A percentile compares a stretch with the other conserved stretches of the same genome.
phyloP scores from a whole-genome alignment of 1,140 invertebrate species.

The Drosophila gunungcola region DNA sequence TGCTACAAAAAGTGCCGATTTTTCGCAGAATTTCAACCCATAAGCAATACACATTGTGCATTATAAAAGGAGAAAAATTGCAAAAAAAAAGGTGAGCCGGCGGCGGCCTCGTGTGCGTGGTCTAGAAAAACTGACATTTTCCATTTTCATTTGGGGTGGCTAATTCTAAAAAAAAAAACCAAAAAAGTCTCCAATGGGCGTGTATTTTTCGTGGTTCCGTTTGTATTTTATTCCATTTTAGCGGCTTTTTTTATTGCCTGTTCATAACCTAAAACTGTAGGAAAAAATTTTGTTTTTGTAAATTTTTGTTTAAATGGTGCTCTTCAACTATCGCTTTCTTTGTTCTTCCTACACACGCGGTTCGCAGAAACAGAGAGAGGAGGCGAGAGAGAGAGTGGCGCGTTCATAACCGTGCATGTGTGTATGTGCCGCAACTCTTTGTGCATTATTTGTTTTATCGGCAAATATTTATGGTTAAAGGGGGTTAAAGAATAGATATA shows the following conservation, averaged over 20 bases:
- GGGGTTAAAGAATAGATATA: not conserved
- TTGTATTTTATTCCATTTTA: slow-evolving; percentile 36
- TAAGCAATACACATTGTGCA: slow-evolving; percentile 45
- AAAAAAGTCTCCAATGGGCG: slow-evolving; percentile 14
- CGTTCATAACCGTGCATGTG: slow-evolving; percentile 44
- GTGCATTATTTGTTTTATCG: slow-evolving; percentile 42
- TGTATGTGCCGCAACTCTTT: slow-evolving; percentile 33
- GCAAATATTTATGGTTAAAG: slow-evolving; percentile 15
- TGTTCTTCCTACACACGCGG: slow-evolving; percentile 72
- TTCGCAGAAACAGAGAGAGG: slow-evolving; percentile 30
- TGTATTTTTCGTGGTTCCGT: slow-evolving; percentile 5
- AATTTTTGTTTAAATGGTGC: slow-evolving; percentile 66
- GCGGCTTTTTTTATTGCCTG: slow-evolving; percentile 58
- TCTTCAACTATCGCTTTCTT: slow-evolving; percentile 65
- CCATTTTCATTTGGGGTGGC: slow-evolving; percentile 36
- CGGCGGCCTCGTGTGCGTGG: slow-evolving; percentile 31
- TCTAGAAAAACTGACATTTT: slow-evolving; percentile 43
- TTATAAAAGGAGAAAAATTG: slow-evolving; percentile 27
- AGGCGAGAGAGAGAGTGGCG: slow-evolving; percentile 39
- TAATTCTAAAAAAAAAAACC: not conserved
- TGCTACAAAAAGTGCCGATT: slow-evolving; percentile 28
- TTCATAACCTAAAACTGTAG: slow-evolving; percentile 67
- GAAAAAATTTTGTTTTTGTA: slow-evolving; percentile 68
- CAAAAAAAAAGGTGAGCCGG: slow-evolving; percentile 35
- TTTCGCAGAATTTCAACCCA: slow-evolving; percentile 36